These are phyloP conservation scores for Nibea albiflora DNA, from an alignment of 2,113 vertebrate species.

Conservation along the genomic window DNA sequence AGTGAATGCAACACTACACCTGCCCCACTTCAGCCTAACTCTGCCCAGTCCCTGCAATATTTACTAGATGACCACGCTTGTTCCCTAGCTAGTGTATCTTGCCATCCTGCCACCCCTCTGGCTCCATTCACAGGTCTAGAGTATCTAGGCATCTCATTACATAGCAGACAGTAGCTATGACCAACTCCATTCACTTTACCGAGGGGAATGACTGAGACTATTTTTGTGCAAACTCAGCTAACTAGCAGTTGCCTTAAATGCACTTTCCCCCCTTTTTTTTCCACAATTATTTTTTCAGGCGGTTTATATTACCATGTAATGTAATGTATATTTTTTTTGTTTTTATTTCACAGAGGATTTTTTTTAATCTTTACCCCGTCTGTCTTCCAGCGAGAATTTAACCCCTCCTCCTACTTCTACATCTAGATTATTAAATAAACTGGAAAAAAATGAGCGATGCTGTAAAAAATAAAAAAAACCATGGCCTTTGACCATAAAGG, in stretches of 20 bases:
- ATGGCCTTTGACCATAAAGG: conserved; percentile 56
- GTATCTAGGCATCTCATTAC: conserved; percentile 48
- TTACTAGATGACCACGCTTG: conserved; percentile 57
- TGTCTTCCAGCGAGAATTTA: conserved; percentile 74
- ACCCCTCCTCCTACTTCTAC: conserved; percentile 54
- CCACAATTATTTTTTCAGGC: conserved; percentile 44
- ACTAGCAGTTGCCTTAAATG: conserved; percentile 79
- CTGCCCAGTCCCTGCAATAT: conserved; percentile 74
- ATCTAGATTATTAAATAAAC: conserved; percentile 71
- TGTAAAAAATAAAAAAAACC: conserved; percentile 66
- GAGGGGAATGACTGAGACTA: conserved; percentile 54
- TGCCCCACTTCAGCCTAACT: conserved; percentile 29
- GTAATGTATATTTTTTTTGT: conserved; percentile 56
- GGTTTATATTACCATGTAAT: conserved; percentile 61
- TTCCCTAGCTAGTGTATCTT: conserved; percentile 51
- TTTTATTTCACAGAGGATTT: conserved; percentile 67
- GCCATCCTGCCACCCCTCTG: conserved; percentile 17
- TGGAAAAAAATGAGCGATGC: conserved; percentile 60
- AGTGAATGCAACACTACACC: conserved; percentile 67
- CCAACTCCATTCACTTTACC: conserved; percentile 33
- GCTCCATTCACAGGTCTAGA: conserved; percentile 35
- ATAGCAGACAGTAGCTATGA: conserved; percentile 15
- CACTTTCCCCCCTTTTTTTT: conserved; percentile 24
- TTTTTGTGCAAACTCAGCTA: conserved; percentile 72
- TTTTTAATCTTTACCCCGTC: conserved; percentile 57